These are phyloP conservation scores for Globicephala melas DNA, from an alignment of 2,113 vertebrate species.

Conservation along the genomic window DNA sequence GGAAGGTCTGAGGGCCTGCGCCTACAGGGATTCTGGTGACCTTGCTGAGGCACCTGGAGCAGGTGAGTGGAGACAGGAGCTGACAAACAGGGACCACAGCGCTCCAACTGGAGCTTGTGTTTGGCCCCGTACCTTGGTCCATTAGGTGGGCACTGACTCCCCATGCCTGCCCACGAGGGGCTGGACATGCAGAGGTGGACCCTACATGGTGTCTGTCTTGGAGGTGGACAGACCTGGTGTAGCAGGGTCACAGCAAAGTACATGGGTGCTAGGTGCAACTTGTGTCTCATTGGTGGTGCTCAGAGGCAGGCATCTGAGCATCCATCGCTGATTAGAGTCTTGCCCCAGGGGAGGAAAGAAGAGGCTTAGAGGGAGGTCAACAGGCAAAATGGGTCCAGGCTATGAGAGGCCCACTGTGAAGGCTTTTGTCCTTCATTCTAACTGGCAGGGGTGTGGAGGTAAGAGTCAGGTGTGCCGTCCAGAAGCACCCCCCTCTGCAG, in stretches of 20 bases:
- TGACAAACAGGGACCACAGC: accelerated
- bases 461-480: neutral
- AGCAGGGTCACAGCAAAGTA: neutral
- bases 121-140: neutral
- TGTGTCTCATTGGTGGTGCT: neutral
- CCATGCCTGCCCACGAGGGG: neutral
- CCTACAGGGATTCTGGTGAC: neutral
- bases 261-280: accelerated
- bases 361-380: neutral
- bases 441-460: neutral
- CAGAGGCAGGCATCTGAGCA: neutral
- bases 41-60: neutral
- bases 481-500: neutral
- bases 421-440: neutral
- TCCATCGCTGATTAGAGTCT: neutral
- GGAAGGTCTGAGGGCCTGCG: neutral
- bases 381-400: neutral
- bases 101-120: neutral
- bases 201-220: accelerated
- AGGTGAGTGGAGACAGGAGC: neutral
- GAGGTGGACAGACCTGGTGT: neutral
- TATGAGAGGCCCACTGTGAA: neutral
- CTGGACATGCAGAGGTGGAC: neutral
- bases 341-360: neutral
- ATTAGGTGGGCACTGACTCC: neutral